Percentiles rank a stretch among this genome's conserved stretches.
Evolutionary conservation across 2,888 invertebrate species (phyloP).

Genomic region (Andrena hattorfiana): DNA sequence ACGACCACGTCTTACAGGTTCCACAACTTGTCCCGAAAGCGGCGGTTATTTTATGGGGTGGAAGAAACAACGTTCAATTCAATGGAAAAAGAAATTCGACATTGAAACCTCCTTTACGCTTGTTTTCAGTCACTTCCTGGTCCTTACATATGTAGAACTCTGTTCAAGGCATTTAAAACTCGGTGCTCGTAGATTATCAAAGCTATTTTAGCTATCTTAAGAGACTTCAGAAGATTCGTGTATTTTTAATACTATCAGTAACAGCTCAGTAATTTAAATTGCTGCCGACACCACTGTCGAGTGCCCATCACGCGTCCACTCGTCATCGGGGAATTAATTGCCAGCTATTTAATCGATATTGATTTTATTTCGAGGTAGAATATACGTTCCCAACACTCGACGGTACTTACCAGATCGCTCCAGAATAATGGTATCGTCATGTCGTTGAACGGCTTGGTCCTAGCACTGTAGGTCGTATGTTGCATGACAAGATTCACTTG

Average conservation of each 20-base stretch:
- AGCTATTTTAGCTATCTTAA: no score
- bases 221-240: no score
- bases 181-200: no score
- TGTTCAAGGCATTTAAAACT: no score
- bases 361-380: not conserved
- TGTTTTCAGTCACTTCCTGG: no score
- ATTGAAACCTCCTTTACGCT: no score
- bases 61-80: no score
- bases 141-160: no score
- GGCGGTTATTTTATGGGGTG: no score
- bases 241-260: not conserved
- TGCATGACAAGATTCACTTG: slow-evolving; percentile 91
- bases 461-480: slow-evolving; percentile 87
- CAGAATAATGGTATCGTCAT: slow-evolving; percentile 90
- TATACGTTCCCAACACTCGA: not conserved
- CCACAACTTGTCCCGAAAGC: no score
- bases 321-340: not conserved
- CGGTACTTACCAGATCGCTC: slow-evolving; percentile 88
- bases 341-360: not conserved
- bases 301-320: not conserved
- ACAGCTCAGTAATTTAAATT: not conserved
- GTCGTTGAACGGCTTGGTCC: slow-evolving; percentile 88
- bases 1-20: no score
- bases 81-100: no score
- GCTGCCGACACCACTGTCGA: not conserved